These are phyloP conservation scores for Nasonia giraulti DNA, from an alignment of 1,140 invertebrate genomes.

Conservation along the genomic window DNA sequence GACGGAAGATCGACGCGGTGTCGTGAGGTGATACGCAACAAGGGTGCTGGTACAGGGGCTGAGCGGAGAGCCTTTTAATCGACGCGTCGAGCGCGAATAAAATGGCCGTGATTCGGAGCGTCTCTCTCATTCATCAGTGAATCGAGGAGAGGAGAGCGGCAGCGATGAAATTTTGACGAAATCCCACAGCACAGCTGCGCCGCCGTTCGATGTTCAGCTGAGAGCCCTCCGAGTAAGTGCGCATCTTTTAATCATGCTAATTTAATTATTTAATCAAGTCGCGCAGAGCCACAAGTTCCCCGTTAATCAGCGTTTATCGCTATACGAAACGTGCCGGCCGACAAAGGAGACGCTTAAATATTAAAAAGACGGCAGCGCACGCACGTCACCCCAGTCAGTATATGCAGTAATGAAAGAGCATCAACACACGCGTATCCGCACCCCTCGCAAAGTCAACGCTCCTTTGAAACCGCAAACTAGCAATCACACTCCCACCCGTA, in stretches of 20 bases:
- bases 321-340: no score
- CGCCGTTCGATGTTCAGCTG: neutral
- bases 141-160: neutral
- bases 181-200: neutral
- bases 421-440: no score
- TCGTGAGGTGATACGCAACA: no score
- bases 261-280: neutral
- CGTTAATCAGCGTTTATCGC: no score
- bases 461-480: neutral
- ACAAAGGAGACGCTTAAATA: no score
- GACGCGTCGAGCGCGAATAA: conserved; percentile 50
- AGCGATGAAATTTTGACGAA: conserved; percentile 21
- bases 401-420: no score
- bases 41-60: neutral
- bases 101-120: conserved; percentile 61
- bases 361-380: no score
- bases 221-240: neutral
- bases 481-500: neutral
- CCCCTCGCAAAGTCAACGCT: no score
- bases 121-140: conserved; percentile 20
- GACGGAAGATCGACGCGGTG: neutral
- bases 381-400: no score
- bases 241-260: neutral
- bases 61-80: conserved; percentile 12
- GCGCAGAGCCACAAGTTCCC: no score